Percentiles rank a stretch among this genome's conserved stretches.
phyloP scores from a whole-genome alignment of 2,888 invertebrate species.

The Drosophila paranaensis region DNA sequence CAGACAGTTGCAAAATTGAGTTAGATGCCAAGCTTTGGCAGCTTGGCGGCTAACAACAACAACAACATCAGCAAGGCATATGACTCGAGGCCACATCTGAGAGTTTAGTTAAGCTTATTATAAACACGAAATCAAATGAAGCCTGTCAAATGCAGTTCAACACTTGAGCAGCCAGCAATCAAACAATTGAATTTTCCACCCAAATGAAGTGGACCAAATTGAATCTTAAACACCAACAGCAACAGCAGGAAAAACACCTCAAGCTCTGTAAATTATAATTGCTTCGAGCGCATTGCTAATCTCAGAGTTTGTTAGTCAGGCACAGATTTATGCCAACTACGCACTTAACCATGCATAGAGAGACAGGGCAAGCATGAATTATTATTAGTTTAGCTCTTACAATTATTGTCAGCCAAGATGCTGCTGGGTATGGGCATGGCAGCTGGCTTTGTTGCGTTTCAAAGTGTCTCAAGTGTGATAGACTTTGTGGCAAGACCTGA shows the following conservation, averaged over 20 bases:
- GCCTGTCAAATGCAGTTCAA: constrained; percentile 74
- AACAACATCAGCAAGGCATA: not conserved
- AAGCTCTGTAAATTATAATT: not conserved
- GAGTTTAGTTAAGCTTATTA: constrained; percentile 71
- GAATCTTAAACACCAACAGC: constrained; percentile 12
- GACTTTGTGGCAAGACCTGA: too few relatives aligned
- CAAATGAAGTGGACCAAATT: constrained; percentile 32
- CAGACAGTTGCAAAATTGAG: constrained; percentile 75
- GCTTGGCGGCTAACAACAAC: constrained; percentile 18
- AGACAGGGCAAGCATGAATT: too few relatives aligned
- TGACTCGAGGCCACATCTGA: constrained; percentile 19
- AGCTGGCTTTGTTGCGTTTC: not conserved
- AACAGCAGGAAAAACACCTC: not conserved
- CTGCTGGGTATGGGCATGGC: not conserved
- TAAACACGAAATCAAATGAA: constrained; percentile 73
- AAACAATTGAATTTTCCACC: constrained; percentile 50
- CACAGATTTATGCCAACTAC: not conserved
- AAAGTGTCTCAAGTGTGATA: not conserved
- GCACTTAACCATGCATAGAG: not conserved
- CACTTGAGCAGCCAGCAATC: constrained; percentile 49
- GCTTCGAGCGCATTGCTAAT: not conserved
- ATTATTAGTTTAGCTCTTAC: not conserved
- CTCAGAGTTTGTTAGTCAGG: not conserved
- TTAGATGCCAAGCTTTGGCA: constrained; percentile 68
- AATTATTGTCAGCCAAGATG: not conserved